Conservation (phyloP, 2,113 vertebrate species). For the Mesitornis unicolor region DNA sequence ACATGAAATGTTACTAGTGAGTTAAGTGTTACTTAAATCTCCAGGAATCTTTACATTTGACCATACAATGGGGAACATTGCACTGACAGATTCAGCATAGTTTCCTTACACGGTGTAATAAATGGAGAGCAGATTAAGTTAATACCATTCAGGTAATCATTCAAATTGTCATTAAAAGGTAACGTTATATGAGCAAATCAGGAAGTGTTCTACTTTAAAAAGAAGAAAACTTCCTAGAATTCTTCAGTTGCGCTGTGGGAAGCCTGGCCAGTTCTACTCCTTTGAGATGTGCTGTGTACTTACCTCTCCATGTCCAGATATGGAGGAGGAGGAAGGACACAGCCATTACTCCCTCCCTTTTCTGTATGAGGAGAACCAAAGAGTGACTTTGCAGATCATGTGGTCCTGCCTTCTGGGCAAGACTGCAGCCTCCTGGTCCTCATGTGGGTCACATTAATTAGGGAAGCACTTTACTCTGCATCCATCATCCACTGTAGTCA, state of each 20-base stretch:
- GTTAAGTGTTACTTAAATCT: neutral
- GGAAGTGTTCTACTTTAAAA: neutral
- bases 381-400: neutral
- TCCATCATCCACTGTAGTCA: neutral
- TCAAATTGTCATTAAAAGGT: neutral
- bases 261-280: neutral
- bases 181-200: neutral
- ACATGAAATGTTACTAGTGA: neutral
- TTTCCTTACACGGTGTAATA: neutral
- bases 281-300: neutral
- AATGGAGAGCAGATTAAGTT: neutral
- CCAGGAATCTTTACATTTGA: neutral
- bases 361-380: neutral
- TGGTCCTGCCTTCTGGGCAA: neutral
- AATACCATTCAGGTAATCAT: neutral
- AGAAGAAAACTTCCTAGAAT: conserved; percentile 5
- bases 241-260: neutral
- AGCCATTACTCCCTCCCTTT: neutral
- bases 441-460: neutral
- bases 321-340: neutral
- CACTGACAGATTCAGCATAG: neutral
- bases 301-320: neutral
- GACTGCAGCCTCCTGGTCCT: neutral
- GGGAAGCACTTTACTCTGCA: neutral
- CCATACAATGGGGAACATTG: neutral